Conservation (phyloP, 2,888 invertebrate genomes). For the Thereva unica region DNA sequence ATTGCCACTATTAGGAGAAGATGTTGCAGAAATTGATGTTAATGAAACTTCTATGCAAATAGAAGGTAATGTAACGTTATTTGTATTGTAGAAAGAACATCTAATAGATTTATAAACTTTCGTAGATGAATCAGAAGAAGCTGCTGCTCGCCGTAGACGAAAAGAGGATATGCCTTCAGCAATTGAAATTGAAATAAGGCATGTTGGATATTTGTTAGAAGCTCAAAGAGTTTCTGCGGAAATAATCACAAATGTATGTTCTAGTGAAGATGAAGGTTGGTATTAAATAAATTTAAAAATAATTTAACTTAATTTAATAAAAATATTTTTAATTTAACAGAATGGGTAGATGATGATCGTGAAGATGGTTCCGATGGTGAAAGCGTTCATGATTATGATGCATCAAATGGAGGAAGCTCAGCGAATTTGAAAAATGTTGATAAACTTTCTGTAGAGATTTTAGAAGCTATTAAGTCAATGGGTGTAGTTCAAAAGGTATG, state of each 20-base stretch:
- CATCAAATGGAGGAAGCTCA: constrained; percentile 44
- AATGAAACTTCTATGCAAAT: constrained; percentile 22
- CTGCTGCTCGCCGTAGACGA: constrained; percentile 48
- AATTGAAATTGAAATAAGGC: constrained; percentile 60
- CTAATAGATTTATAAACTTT: background rate
- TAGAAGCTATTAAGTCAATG: constrained; percentile 65
- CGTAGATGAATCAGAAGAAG: constrained; percentile 49
- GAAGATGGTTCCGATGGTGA: constrained; percentile 59
- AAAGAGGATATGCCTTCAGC: constrained; percentile 52
- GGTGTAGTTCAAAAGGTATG: constrained; percentile 65
- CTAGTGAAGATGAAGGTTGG: constrained; percentile 64
- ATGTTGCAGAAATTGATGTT: constrained; percentile 18
- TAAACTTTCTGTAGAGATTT: constrained; percentile 63
- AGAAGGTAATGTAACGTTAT: constrained; percentile 33
- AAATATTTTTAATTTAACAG: constrained; percentile 39
- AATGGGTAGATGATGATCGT: constrained; percentile 58
- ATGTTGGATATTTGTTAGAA: constrained; percentile 63
- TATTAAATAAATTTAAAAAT: background rate
- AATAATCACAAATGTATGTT: constrained; percentile 72
- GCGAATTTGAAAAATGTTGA: constrained; percentile 55
- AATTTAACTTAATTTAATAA: background rate
- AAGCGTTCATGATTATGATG: constrained; percentile 56
- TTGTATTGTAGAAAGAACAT: background rate
- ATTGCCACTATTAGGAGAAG: constrained; percentile 54
- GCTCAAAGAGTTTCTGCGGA: constrained; percentile 72